These are phyloP conservation scores for Atta texana DNA, from an alignment of 1,140 invertebrate species.

Conservation along the genomic window DNA sequence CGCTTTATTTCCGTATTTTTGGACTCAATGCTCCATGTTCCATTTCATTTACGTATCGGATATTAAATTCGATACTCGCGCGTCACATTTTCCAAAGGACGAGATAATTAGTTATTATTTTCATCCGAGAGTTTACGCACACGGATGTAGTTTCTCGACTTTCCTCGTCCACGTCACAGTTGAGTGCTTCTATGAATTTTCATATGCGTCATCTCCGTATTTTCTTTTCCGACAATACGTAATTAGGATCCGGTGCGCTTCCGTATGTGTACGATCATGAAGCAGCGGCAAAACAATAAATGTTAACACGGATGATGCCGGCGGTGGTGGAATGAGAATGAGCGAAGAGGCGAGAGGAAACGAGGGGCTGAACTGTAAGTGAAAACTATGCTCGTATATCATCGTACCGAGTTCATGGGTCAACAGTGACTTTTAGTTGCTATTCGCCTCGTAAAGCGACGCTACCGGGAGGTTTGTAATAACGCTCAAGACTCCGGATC, in stretches of 20 bases:
- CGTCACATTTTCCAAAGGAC: constrained; percentile 21
- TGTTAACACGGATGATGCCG: constrained; percentile 43
- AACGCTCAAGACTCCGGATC: constrained; percentile 54
- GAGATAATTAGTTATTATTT: constrained; percentile 43
- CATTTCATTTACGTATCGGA: not conserved
- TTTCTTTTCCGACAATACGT: constrained; percentile 54
- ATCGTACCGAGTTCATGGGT: constrained; percentile 75
- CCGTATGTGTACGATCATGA: not conserved
- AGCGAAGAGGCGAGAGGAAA: not conserved
- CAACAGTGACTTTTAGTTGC: constrained; percentile 77
- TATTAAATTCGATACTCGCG: constrained; percentile 42
- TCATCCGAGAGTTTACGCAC: not conserved
- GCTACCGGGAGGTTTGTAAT: constrained; percentile 57
- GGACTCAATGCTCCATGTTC: not conserved
- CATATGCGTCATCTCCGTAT: constrained; percentile 8
- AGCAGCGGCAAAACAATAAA: constrained; percentile 37
- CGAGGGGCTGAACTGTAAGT: constrained; percentile 39
- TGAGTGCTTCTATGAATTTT: constrained; percentile 27
- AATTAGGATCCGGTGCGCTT: constrained; percentile 47
- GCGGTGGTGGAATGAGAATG: constrained; percentile 29
- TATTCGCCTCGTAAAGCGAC: constrained; percentile 75
- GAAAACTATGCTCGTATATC: constrained; percentile 79
- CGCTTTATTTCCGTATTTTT: constrained; percentile 12
- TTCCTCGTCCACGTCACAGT: not conserved
- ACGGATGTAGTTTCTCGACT: not conserved